These are phyloP conservation scores for Diadromus collaris DNA, from an alignment of 2,888 invertebrate genomes.

Conservation along the genomic window DNA sequence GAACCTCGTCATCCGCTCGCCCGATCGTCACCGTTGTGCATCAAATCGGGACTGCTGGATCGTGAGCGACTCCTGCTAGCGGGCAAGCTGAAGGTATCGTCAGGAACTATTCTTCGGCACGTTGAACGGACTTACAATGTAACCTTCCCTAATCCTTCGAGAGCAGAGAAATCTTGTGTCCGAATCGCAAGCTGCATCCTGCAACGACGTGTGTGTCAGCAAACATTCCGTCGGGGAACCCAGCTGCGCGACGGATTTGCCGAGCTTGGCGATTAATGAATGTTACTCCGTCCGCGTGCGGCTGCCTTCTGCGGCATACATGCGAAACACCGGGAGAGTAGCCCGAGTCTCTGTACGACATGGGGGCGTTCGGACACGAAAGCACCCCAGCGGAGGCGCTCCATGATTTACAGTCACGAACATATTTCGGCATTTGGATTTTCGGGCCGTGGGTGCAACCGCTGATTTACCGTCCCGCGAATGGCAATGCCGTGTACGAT, in stretches of 20 bases:
- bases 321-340: slow-evolving; percentile 45
- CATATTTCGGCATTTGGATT: slow-evolving; percentile 71
- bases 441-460: slow-evolving; percentile 60
- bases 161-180: not conserved
- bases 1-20: slow-evolving; percentile 15
- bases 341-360: slow-evolving; percentile 9
- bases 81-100: not conserved
- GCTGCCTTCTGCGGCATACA: slow-evolving; percentile 40
- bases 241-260: slow-evolving; percentile 78
- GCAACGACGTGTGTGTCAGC: slow-evolving; percentile 36
- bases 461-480: slow-evolving; percentile 67
- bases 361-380: slow-evolving; percentile 33
- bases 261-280: slow-evolving; percentile 78
- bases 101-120: not conserved
- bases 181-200: slow-evolving; percentile 9
- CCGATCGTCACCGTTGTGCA: slow-evolving; percentile 1
- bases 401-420: slow-evolving; percentile 68
- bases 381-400: slow-evolving; percentile 40
- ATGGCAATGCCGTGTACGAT: slow-evolving; percentile 45
- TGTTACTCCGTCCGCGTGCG: slow-evolving; percentile 58
- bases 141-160: not conserved
- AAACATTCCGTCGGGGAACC: slow-evolving; percentile 54
- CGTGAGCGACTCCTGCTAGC: not conserved
- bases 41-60: not conserved
- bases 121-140: not conserved